Evolutionary conservation across 2,888 invertebrate genomes (phyloP).

Genomic region (Amphipoea lucens): DNA sequence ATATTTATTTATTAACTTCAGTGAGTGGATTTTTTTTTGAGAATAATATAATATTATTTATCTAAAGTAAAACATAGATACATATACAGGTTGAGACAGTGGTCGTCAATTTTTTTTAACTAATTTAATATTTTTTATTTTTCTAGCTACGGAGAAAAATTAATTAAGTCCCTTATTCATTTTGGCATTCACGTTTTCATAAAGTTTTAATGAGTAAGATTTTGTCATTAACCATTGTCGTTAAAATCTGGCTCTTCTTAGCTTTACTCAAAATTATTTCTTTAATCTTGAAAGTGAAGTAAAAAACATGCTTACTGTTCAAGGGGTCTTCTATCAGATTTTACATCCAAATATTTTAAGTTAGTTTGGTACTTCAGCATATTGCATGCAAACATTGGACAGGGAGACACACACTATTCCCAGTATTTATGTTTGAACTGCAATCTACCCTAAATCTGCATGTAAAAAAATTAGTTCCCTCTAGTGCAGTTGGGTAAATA

Average conservation of each 20-base stretch:
- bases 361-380: too few species aligned
- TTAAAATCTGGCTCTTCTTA: constrained; percentile 44
- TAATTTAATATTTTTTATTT: too few species aligned
- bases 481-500: background rate
- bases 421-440: background rate
- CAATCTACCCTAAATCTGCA: background rate
- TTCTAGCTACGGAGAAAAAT: too few species aligned
- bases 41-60: background rate
- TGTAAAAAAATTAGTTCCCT: background rate
- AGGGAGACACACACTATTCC: background rate
- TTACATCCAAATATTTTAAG: background rate
- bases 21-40: background rate
- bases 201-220: constrained; percentile 62
- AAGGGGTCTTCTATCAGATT: background rate
- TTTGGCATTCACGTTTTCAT: constrained; percentile 5
- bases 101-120: too few species aligned
- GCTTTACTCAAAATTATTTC: constrained; percentile 23
- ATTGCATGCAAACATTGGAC: background rate
- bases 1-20: background rate
- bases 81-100: too few species aligned
- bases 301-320: background rate
- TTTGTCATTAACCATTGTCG: constrained; percentile 48
- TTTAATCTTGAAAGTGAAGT: background rate
- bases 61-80: too few species aligned
- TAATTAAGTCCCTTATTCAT: background rate